Base-by-base conservation (phyloP, 1,140 invertebrate species). In the Temnothorax nylanderi region DNA sequence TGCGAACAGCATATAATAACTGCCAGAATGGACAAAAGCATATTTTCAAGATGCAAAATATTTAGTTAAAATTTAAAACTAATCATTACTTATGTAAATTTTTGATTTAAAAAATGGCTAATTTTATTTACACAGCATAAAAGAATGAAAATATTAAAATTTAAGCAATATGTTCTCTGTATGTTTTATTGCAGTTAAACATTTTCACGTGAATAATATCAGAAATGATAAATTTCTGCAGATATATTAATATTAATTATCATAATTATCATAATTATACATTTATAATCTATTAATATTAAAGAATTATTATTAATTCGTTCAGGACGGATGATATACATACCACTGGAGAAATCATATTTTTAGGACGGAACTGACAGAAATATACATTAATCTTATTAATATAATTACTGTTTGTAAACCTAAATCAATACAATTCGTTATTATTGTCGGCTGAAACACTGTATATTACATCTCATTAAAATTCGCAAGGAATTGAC, bases 141-240 rank as follows among this genome's bases (percentile, higher is more conserved):
- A 72, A n/a, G n/a, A 72, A 51, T 72, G 51, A 51, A 72, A 13
- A 44, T 69, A 44, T 69, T 26, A 26, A 1, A 44, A 44, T 72
- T 51, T 51, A 32, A 51, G 2, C 26, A 72, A 72, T 21, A 13
- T 18, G 4, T 51, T 51, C 4, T 74, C 2, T 2, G 7, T 51
- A 34, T 21, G 11, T 44, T 3, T 69, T 8, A 21, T 69, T 47
- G 5, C 2, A 69, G 21, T 69, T 47, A 44, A 67, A 64, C 21
- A 65, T 0, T 21, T 13, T 69, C 11, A 67, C 2, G 10, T 16
- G 13, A 69, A 44, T n/a, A 10, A 67, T 67, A 44, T 69, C 13
- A 72, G 3, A 10, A 71, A 72, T 34, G 16, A 72, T 34, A 51
- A 51, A 72, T 51, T 72, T 32, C 1, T 72, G 8, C 7, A 51